Evolutionary conservation across 2,888 invertebrate genomes (phyloP).

Genomic region (Catocala fraxini): DNA sequence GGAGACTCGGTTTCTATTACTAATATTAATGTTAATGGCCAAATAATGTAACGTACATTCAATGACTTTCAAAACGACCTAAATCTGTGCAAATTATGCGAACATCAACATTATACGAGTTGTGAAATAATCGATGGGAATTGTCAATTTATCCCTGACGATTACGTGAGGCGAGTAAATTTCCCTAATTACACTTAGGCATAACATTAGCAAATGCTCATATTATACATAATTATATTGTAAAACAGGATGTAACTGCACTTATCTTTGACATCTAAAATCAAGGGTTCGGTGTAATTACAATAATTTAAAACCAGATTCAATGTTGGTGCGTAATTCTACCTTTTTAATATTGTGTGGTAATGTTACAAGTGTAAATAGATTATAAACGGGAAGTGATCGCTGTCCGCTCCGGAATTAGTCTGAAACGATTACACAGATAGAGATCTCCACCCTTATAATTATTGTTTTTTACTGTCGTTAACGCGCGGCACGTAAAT

Average conservation of each 20-base stretch:
- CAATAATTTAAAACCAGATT: constrained; percentile 43
- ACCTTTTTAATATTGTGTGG: constrained; percentile 54
- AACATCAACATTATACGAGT: constrained; percentile 30
- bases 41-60: constrained; percentile 45
- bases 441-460: constrained; percentile 67
- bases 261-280: constrained; percentile 51
- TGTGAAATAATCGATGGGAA: constrained; percentile 13
- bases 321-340: constrained; percentile 36
- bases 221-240: constrained; percentile 40
- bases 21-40: constrained; percentile 53
- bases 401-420: constrained; percentile 63
- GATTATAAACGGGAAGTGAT: constrained; percentile 63
- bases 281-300: constrained; percentile 46
- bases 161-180: constrained; percentile 30
- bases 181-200: constrained; percentile 37
- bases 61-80: constrained; percentile 22
- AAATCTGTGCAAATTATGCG: constrained; percentile 31
- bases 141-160: constrained; percentile 24
- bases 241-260: constrained; percentile 48
- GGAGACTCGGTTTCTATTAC: constrained; percentile 65
- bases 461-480: constrained; percentile 74
- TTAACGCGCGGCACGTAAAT: constrained; percentile 67
- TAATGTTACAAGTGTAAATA: constrained; percentile 66
- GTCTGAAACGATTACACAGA: constrained; percentile 75
- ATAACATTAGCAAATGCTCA: constrained; percentile 33